Conservation (phyloP, 2,888 invertebrate genomes). For the Chymomyza caudatula region DNA sequence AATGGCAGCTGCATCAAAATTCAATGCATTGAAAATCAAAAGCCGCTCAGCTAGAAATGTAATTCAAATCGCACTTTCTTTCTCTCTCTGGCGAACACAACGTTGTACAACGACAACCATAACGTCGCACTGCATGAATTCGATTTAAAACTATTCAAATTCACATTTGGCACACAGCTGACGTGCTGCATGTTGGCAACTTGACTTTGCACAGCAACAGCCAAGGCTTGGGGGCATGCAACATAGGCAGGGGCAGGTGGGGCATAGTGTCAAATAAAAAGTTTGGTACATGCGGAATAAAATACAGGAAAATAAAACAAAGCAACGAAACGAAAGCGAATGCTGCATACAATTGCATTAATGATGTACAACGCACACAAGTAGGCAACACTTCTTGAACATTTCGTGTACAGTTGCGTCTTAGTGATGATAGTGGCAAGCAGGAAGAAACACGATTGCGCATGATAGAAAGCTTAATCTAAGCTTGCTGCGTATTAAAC, state of each 20-base stretch:
- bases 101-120: neutral
- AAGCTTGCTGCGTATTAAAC: too few species aligned
- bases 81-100: neutral
- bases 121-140: conserved; percentile 3
- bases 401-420: neutral
- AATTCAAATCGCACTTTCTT: conserved; percentile 13
- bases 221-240: neutral
- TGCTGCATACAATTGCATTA: conserved; percentile 53
- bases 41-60: conserved; percentile 29
- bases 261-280: neutral
- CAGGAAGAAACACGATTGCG: too few species aligned
- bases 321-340: neutral
- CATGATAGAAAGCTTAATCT: too few species aligned
- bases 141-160: conserved; percentile 23
- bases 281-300: neutral
- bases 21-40: conserved; percentile 52
- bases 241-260: neutral
- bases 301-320: neutral
- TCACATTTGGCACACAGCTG: conserved; percentile 9
- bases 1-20: conserved; percentile 25
- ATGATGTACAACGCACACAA: conserved; percentile 50
- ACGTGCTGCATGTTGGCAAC: conserved; percentile 38
- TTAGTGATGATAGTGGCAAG: neutral
- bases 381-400: conserved; percentile 41
- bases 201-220: conserved; percentile 29